Percentiles rank a stretch among this genome's conserved stretches.
phyloP scores from a whole-genome alignment of 2,113 vertebrate species.

The Circaetus cinerascens region DNA sequence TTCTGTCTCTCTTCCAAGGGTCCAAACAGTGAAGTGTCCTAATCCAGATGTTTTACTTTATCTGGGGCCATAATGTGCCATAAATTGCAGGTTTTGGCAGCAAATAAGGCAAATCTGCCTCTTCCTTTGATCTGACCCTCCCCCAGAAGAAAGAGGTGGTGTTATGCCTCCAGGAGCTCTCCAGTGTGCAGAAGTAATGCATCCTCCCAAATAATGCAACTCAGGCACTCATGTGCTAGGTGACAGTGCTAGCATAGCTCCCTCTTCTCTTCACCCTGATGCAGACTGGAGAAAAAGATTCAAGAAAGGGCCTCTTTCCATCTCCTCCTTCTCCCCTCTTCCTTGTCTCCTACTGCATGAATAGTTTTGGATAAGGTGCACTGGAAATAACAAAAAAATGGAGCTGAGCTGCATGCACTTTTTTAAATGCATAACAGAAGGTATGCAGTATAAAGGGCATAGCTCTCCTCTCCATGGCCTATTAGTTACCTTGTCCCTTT shows the following conservation, averaged over 20 bases:
- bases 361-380: neutral
- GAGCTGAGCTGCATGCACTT: neutral
- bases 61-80: neutral
- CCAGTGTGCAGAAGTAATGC: neutral
- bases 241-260: neutral
- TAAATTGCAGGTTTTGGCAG: neutral
- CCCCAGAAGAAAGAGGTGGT: neutral
- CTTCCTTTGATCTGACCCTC: neutral
- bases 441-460: no score
- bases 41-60: neutral
- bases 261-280: neutral
- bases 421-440: no score
- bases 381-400: neutral
- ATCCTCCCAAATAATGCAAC: neutral
- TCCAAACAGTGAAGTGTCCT: neutral
- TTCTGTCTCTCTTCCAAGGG: neutral
- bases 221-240: fast-evolving
- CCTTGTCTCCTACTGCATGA: neutral
- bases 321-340: neutral
- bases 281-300: neutral
- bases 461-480: neutral
- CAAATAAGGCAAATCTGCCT: neutral
- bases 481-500: neutral
- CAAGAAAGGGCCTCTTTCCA: neutral
- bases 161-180: neutral